A percentile compares a stretch with the other conserved stretches of the same genome.
phyloP scores from a whole-genome alignment of 1,140 invertebrate genomes.

The Caerostris extrusa region DNA sequence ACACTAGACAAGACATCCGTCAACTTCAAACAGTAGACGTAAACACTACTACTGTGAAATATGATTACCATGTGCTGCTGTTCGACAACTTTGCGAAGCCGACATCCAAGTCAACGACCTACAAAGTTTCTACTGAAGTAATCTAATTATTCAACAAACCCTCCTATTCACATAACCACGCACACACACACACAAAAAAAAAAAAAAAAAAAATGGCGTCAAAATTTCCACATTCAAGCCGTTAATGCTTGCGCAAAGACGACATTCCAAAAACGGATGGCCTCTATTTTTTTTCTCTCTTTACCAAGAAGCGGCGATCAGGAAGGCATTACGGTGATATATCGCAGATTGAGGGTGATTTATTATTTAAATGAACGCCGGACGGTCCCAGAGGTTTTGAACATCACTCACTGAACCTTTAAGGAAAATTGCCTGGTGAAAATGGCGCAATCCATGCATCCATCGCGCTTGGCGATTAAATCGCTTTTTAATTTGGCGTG shows the following conservation, averaged over 20 bases:
- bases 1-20: neutral
- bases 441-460: constrained; percentile 11
- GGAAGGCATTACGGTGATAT: constrained; percentile 2
- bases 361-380: constrained; percentile 28
- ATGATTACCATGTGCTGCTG: constrained; percentile 10
- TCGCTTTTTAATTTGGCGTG: constrained; percentile 48
- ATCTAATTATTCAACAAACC: constrained; percentile 3
- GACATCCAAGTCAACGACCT: neutral
- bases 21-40: constrained; percentile 39
- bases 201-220: neutral
- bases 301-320: neutral
- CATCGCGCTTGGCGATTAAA: constrained; percentile 9
- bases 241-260: neutral
- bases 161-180: neutral
- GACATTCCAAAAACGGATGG: neutral
- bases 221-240: neutral
- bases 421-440: constrained; percentile 20
- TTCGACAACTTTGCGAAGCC: constrained; percentile 4
- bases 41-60: constrained; percentile 27
- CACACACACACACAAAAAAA: no score
- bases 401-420: constrained; percentile 31
- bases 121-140: neutral
- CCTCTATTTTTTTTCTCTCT: neutral
- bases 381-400: constrained; percentile 30
- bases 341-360: constrained; percentile 14